These are phyloP conservation scores for Choristoneura fumiferana DNA, from an alignment of 1,140 invertebrate genomes.

Conservation along the genomic window DNA sequence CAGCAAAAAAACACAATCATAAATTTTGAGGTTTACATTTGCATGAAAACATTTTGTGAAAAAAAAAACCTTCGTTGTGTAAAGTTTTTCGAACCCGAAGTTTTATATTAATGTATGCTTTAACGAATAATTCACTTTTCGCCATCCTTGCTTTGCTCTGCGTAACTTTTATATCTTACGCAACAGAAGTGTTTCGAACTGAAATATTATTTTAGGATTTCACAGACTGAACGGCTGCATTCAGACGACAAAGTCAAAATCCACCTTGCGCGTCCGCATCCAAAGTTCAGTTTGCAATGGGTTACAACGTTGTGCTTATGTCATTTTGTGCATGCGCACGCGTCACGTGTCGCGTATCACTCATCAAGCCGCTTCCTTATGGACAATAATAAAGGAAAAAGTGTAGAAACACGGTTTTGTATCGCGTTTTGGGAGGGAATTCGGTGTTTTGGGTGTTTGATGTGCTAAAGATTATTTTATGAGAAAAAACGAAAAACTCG, in stretches of 20 bases:
- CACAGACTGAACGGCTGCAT: constrained; percentile 44
- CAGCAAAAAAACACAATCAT: too few relatives aligned
- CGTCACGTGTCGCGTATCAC: constrained; percentile 74
- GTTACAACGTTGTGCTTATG: constrained; percentile 29
- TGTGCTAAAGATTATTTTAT: too few relatives aligned
- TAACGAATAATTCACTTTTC: constrained; percentile 21
- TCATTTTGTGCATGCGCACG: constrained; percentile 32
- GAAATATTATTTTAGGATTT: constrained; percentile 76
- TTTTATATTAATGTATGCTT: too few relatives aligned
- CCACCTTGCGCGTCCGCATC: constrained; percentile 39
- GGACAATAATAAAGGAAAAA: constrained; percentile 68
- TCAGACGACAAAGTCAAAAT: constrained; percentile 26
- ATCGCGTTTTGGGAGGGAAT: constrained; percentile 28
- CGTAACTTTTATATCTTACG: constrained; percentile 71
- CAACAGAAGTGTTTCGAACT: constrained; percentile 63
- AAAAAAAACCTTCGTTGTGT: too few relatives aligned
- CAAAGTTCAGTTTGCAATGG: constrained; percentile 54
- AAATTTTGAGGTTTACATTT: too few relatives aligned
- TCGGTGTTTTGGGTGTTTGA: too few relatives aligned
- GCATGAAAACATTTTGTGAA: too few relatives aligned
- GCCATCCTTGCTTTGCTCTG: constrained; percentile 47
- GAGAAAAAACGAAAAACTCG: too few relatives aligned
- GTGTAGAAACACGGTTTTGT: constrained; percentile 33
- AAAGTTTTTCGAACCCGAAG: too few relatives aligned
- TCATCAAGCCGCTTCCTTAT: constrained; percentile 67